phyloP scores from a whole-genome alignment of 2,888 invertebrate genomes.

The Drosophila putrida region DNA sequence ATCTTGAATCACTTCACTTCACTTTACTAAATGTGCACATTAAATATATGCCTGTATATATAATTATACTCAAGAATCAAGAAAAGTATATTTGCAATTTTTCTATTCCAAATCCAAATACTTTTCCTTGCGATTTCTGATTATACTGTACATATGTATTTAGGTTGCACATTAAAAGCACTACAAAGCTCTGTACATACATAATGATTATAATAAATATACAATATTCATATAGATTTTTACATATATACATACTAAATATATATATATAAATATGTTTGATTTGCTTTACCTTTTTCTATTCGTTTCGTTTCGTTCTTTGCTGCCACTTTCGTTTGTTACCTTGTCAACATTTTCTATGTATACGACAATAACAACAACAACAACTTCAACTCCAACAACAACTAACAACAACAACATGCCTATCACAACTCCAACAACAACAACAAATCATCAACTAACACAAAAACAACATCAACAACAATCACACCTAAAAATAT shows the following conservation, averaged over 20 bases:
- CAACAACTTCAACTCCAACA: slow-evolving; percentile 51
- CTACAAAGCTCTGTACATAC: slow-evolving; percentile 10
- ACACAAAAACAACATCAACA: slow-evolving; percentile 31
- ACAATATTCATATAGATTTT: not conserved
- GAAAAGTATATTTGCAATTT: too few species aligned
- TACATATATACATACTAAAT: not conserved
- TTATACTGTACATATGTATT: slow-evolving; percentile 1
- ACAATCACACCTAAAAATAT: slow-evolving; percentile 32
- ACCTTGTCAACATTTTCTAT: slow-evolving; percentile 60
- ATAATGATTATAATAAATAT: not conserved
- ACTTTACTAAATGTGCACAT: not conserved
- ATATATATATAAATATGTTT: slow-evolving; percentile 41
- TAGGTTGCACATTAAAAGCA: not conserved
- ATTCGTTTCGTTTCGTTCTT: slow-evolving; percentile 63
- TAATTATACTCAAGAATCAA: not conserved
- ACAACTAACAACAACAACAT: slow-evolving; percentile 61
- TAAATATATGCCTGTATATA: slow-evolving; percentile 13
- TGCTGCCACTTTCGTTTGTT: slow-evolving; percentile 63
- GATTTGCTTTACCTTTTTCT: slow-evolving; percentile 64
- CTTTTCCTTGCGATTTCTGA: not conserved
- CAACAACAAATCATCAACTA: slow-evolving; percentile 48
- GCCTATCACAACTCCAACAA: slow-evolving; percentile 53
- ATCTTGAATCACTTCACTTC: slow-evolving; percentile 11
- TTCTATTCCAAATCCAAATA: too few species aligned
- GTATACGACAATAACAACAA: slow-evolving; percentile 53